phyloP scores from a whole-genome alignment of 2,888 invertebrate genomes.

The Lepas anatifera region DNA sequence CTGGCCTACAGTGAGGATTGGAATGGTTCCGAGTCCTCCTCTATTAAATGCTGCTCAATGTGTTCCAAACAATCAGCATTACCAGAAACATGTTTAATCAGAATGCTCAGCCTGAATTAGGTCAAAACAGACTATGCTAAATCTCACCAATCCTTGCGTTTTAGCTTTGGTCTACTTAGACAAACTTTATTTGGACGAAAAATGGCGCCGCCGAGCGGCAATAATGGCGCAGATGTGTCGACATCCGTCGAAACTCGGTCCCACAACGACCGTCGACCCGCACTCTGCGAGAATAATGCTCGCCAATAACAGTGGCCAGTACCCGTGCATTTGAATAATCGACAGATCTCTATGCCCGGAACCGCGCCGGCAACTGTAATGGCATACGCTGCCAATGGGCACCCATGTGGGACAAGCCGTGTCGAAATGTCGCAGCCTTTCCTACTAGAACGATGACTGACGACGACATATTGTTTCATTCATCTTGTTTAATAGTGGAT shows the following conservation, averaged over 20 bases:
- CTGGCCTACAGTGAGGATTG: too few relatives aligned
- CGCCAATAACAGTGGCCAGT: not conserved
- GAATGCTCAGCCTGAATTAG: too few relatives aligned
- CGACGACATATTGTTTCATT: not conserved
- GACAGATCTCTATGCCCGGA: not conserved
- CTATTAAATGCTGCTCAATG: too few relatives aligned
- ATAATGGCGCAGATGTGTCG: not conserved
- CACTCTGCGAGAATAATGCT: not conserved
- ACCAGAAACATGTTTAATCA: not conserved
- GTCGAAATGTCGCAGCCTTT: not conserved
- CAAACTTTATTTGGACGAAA: not conserved
- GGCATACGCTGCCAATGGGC: slow-evolving; percentile 2
- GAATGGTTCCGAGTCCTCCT: too few relatives aligned
- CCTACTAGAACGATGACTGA: not conserved
- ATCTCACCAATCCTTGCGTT: too few relatives aligned
- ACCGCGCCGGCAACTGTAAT: not conserved
- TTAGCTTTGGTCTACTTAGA: too few relatives aligned
- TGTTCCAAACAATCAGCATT: too few relatives aligned
- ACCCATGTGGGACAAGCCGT: not conserved
- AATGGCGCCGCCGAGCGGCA: not conserved
- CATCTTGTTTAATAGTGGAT: slow-evolving; percentile 6
- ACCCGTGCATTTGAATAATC: slow-evolving; percentile 3
- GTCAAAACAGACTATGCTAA: too few relatives aligned
- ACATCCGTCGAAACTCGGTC: not conserved
- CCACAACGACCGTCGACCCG: not conserved